Percentiles rank a stretch among this genome's conserved stretches.
These are phyloP conservation scores for Chironomus striatipennis DNA, from an alignment of 1,140 invertebrate species.

Conservation along the genomic window DNA sequence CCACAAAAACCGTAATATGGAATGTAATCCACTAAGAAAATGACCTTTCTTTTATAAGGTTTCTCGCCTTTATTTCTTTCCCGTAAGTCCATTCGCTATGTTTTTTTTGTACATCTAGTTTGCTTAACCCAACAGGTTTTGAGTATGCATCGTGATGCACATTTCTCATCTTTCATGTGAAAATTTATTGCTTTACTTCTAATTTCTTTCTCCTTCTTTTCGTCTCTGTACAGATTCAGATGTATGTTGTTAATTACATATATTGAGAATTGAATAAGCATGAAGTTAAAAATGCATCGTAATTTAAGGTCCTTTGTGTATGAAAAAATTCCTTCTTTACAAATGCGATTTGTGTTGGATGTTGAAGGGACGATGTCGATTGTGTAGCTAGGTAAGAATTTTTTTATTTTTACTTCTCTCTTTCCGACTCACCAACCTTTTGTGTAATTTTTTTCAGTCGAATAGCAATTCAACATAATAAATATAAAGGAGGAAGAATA, in stretches of 20 bases:
- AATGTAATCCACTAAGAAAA: slow-evolving; percentile 17
- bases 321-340: neutral
- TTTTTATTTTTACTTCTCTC: neutral
- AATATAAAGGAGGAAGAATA: too few relatives aligned
- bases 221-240: neutral
- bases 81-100: neutral
- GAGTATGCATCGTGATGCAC: neutral
- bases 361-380: neutral
- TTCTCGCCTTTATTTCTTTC: neutral
- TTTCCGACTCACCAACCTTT: neutral
- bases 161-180: neutral
- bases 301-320: neutral
- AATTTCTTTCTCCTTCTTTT: slow-evolving; percentile 1
- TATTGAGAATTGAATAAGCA: slow-evolving; percentile 21
- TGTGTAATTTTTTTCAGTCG: too few relatives aligned
- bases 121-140: neutral
- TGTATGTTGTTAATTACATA: neutral
- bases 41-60: neutral
- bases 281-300: slow-evolving; percentile 16
- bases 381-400: neutral
- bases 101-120: neutral
- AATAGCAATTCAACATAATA: too few relatives aligned
- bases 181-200: slow-evolving; percentile 19
- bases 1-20: slow-evolving; percentile 14
- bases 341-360: too few relatives aligned